phyloP scores from a whole-genome alignment of 2,888 invertebrate species.

The Caenorhabditis angaria region DNA sequence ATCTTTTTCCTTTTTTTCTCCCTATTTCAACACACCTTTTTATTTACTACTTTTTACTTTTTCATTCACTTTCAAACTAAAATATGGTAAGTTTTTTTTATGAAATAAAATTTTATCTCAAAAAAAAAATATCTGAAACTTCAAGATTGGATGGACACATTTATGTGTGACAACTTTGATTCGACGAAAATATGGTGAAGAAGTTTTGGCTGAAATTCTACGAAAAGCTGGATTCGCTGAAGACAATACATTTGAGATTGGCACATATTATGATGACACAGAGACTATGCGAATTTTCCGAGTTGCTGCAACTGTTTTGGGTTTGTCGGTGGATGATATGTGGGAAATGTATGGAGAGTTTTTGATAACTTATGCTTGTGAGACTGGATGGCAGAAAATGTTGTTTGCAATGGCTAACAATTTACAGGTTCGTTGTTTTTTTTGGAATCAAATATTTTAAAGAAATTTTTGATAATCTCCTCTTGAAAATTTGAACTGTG shows the following conservation, averaged over 20 bases:
- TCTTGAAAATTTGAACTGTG: too few relatives aligned
- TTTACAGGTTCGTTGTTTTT: slow-evolving; percentile 45
- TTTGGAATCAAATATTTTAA: not conserved
- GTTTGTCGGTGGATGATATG: slow-evolving; percentile 60
- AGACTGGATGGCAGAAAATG: slow-evolving; percentile 67
- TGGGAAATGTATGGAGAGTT: slow-evolving; percentile 67
- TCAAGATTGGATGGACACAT: slow-evolving; percentile 67
- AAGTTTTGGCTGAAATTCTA: slow-evolving; percentile 59
- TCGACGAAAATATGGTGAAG: slow-evolving; percentile 55
- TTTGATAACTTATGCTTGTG: slow-evolving; percentile 61
- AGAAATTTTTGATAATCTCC: too few relatives aligned
- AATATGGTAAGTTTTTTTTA: too few relatives aligned
- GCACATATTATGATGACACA: slow-evolving; percentile 62
- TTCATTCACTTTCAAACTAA: too few relatives aligned
- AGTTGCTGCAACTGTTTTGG: slow-evolving; percentile 56
- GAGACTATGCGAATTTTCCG: slow-evolving; percentile 66
- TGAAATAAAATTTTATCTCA: too few relatives aligned
- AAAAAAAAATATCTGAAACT: not conserved
- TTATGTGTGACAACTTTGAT: slow-evolving; percentile 56
- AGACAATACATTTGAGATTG: slow-evolving; percentile 56
- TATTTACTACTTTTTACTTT: too few relatives aligned
- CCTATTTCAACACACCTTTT: too few relatives aligned
- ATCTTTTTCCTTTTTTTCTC: too few relatives aligned
- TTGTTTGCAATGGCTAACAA: slow-evolving; percentile 63
- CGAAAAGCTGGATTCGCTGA: slow-evolving; percentile 58